Conservation (phyloP, 2,888 invertebrate genomes). For the Tubulanus polymorphus region DNA sequence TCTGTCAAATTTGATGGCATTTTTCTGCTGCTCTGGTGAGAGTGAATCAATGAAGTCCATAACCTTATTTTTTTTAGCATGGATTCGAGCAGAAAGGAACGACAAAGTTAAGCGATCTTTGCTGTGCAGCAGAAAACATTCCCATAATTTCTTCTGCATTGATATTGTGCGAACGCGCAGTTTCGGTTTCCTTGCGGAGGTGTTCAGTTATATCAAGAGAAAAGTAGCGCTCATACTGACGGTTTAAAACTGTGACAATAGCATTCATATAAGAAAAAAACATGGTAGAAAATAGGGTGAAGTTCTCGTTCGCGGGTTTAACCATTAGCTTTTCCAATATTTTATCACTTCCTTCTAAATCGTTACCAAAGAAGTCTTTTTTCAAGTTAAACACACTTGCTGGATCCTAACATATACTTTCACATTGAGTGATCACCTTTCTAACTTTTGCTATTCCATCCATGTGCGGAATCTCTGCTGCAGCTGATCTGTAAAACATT, state of each 20-base stretch:
- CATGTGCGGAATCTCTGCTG: neutral
- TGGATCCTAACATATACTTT: no score
- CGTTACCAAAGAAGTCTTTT: no score
- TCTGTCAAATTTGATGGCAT: neutral
- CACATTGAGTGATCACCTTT: no score
- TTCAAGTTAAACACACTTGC: no score
- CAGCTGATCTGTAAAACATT: conserved; percentile 12
- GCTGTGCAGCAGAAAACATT: conserved; percentile 14
- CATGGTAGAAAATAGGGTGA: conserved; percentile 7
- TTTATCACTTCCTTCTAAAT: no score
- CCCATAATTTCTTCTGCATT: conserved; percentile 19
- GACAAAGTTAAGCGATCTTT: conserved; percentile 9
- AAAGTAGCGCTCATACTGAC: conserved; percentile 16
- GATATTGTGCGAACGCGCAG: conserved; percentile 16
- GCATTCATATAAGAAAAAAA: neutral
- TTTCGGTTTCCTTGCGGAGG: conserved; percentile 10
- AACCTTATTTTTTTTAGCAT: conserved; percentile 7
- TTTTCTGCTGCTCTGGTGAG: neutral
- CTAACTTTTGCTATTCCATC: no score
- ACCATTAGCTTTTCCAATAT: no score
- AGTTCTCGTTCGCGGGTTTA: no score
- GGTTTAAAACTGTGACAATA: conserved; percentile 7
- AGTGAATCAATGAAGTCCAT: conserved; percentile 2
- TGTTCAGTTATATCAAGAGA: conserved; percentile 10
- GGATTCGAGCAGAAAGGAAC: conserved; percentile 9